A percentile compares a stretch with the other conserved stretches of the same genome.
These are phyloP conservation scores for Globodera rostochiensis DNA, from an alignment of 1,140 invertebrate species.

Conservation along the genomic window DNA sequence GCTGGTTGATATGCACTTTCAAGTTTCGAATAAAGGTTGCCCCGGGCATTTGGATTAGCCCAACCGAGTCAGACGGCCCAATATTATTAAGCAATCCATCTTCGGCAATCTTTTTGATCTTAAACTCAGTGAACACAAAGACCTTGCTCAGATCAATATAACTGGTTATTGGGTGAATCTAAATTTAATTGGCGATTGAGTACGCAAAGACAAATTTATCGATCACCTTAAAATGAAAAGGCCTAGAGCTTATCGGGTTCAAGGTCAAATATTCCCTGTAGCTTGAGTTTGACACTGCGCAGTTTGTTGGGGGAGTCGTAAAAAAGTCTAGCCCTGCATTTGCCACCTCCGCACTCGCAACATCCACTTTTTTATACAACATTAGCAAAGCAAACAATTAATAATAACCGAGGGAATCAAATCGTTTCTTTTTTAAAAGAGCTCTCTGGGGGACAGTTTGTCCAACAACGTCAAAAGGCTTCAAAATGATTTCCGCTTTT, in stretches of 20 bases:
- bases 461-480: background rate
- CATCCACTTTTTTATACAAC: constrained; percentile 16
- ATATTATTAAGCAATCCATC: background rate
- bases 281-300: background rate
- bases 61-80: background rate
- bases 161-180: constrained; percentile 7
- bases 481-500: background rate
- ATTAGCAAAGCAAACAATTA: background rate
- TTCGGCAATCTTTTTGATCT: background rate
- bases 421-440: background rate
- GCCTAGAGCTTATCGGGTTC: background rate
- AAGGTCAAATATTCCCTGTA: background rate
- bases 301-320: background rate
- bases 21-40: background rate
- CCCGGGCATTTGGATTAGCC: background rate
- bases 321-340: constrained; percentile 1
- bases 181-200: background rate
- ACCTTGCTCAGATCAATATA: constrained; percentile 6
- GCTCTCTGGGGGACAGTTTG: background rate
- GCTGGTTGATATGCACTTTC: constrained; percentile 12
- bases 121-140: constrained; percentile 1
- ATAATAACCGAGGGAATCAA: background rate
- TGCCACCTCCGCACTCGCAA: background rate
- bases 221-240: background rate
- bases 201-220: no score